Base-by-base conservation (phyloP, 2,888 invertebrate species). In the Silvanus unidentatus region DNA sequence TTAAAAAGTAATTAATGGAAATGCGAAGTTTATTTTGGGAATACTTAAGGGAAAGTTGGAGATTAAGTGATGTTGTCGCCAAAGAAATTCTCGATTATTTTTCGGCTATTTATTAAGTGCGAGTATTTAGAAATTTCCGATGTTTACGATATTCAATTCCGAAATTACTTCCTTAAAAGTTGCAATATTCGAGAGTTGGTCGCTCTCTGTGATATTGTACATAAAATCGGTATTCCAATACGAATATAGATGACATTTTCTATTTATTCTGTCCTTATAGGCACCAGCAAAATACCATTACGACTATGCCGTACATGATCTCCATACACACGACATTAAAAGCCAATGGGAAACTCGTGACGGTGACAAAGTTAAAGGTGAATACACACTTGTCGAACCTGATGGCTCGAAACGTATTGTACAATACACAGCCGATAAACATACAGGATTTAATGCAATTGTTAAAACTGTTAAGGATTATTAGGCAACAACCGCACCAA, bases 281-380 rank as follows among this genome's bases (percentile, higher is more conserved):
- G 66, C 68, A 22, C 67, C 65, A 49, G 68, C 73, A 13, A 68
- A 70, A 50, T 73, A 73, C 58, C 71, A 72, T 48, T 73, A 67
- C 62, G 72, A 72, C 47, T 73, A 73, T 54, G 69, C 70, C 41
- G 73, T 73, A 32, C 70, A 72, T 55, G 73, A 73, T 53, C 64
- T 71, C n/a, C 71, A 73, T 56, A 72, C 71, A n/a, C 71, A 71
- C 52, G 73, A 73, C 54, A 69, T 73, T 47, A 73, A 73, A 57
- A 70, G 65, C 45, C 72, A 72, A 53, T 72, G 71, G 69, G 73
- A 73, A 57, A 70, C 71, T 14, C 58, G 73, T 39, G 71, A 73
- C 44, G 73, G 73, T 2, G 73, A 73, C 48, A 65, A 64, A 45
- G 73, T 73, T 43, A 68, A 71, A 48, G 73, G 73, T 2, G 68